Conservation (phyloP, 1,140 invertebrate species). For the Pteromalus puparum region DNA sequence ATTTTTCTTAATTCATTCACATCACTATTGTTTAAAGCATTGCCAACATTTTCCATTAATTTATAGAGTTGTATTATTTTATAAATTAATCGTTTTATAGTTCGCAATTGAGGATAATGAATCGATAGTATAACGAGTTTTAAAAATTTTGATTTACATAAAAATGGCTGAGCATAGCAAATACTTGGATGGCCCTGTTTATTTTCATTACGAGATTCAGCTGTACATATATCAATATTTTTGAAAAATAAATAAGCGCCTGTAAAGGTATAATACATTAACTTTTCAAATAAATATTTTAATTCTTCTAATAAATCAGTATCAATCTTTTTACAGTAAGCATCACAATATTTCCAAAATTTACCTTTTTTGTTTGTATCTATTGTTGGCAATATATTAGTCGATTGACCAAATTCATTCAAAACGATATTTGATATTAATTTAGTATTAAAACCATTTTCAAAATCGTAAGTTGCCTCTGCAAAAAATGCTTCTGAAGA, state of each 20-base stretch:
- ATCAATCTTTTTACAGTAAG: too few relatives aligned
- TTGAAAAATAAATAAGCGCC: too few relatives aligned
- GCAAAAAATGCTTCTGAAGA: background rate
- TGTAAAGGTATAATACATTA: too few relatives aligned
- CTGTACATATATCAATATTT: too few relatives aligned
- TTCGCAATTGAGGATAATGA: too few relatives aligned
- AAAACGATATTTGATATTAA: too few relatives aligned
- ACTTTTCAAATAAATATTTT: too few relatives aligned
- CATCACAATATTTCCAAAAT: background rate
- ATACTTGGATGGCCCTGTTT: too few relatives aligned
- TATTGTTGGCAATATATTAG: constrained; percentile 10
- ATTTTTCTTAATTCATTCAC: too few relatives aligned
- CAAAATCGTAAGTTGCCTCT: constrained; percentile 13
- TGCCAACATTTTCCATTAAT: background rate
- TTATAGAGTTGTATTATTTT: background rate
- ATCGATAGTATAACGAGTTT: background rate
- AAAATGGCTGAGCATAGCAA: background rate
- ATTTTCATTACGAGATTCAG: too few relatives aligned
- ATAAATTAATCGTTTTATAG: background rate
- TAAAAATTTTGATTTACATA: constrained; percentile 2
- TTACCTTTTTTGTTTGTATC: background rate
- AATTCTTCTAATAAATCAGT: too few relatives aligned
- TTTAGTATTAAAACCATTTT: background rate
- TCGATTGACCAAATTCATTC: background rate
- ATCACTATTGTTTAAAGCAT: too few relatives aligned